A percentile compares a stretch with the other conserved stretches of the same genome.
Evolutionary conservation across 2,888 invertebrate genomes (phyloP).

Genomic region (Agonopterix subpropinquella): DNA sequence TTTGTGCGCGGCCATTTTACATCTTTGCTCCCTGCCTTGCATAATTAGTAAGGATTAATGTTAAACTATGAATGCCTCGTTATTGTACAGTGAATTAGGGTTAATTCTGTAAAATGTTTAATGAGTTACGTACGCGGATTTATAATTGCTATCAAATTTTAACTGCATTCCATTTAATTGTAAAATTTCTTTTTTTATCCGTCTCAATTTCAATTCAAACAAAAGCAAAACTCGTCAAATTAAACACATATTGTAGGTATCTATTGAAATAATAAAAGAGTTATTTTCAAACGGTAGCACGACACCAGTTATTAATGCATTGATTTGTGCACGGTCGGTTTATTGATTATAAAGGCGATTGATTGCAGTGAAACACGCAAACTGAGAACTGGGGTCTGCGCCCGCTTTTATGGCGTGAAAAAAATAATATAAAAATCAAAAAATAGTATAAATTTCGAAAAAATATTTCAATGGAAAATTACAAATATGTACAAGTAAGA

Average conservation of each 20-base stretch:
- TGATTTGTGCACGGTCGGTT: slow-evolving; percentile 60
- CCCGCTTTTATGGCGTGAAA: too few species aligned
- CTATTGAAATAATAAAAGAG: too few species aligned
- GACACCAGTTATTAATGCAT: slow-evolving; percentile 53
- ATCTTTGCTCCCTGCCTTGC: slow-evolving; percentile 68
- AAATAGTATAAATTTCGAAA: too few species aligned
- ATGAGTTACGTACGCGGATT: slow-evolving; percentile 3
- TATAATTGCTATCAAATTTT: slow-evolving; percentile 8
- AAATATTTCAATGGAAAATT: too few species aligned
- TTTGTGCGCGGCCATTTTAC: slow-evolving; percentile 70
- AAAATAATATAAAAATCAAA: too few species aligned
- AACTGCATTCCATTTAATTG: background rate
- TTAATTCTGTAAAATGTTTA: slow-evolving; percentile 26
- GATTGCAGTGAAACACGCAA: slow-evolving; percentile 57
- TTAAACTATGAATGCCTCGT: slow-evolving; percentile 61
- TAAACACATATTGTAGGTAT: too few species aligned
- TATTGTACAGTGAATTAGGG: slow-evolving; percentile 52
- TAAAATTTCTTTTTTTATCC: too few species aligned
- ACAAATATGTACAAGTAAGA: background rate
- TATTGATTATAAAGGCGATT: slow-evolving; percentile 65
- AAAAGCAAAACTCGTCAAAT: too few species aligned
- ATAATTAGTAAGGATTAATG: slow-evolving; percentile 73
- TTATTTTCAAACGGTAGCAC: slow-evolving; percentile 8
- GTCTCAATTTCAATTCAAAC: too few species aligned
- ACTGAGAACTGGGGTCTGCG: slow-evolving; percentile 1